A percentile compares a stretch with the other conserved stretches of the same genome.
Conservation (phyloP, 1,140 invertebrate species). For the Solenopsis fugax region DNA sequence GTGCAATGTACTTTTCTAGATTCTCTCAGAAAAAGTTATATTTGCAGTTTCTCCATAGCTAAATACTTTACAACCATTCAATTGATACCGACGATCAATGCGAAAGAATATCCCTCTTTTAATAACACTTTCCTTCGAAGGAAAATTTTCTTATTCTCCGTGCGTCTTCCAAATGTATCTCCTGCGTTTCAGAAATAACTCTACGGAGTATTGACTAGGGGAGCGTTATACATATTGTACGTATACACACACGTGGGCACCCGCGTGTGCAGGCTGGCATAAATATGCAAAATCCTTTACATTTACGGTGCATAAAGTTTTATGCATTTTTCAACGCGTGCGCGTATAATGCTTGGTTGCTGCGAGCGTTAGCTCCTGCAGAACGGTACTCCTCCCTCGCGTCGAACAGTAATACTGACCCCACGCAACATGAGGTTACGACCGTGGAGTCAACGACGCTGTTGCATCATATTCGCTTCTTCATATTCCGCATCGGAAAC, state of each 20-base stretch:
- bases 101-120: not conserved
- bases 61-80: not conserved
- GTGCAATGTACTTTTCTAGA: not conserved
- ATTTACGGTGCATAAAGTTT: slow-evolving; percentile 45
- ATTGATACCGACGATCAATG: not conserved
- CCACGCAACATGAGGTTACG: not conserved
- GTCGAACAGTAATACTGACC: slow-evolving; percentile 25
- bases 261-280: not conserved
- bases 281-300: slow-evolving; percentile 42
- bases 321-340: slow-evolving; percentile 45
- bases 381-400: not conserved
- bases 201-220: slow-evolving; percentile 12
- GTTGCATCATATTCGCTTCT: not conserved
- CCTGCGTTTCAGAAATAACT: slow-evolving; percentile 30
- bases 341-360: slow-evolving; percentile 1
- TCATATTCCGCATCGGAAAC: slow-evolving; percentile 6
- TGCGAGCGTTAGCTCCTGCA: not conserved
- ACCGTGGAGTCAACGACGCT: not conserved
- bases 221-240: not conserved
- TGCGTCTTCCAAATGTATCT: not conserved
- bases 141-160: slow-evolving; percentile 1
- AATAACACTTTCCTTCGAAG: not conserved
- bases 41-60: not conserved
- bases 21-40: not conserved
- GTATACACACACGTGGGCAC: not conserved